phyloP scores from a whole-genome alignment of 2,888 invertebrate species.

The Melikaiella ostensackeni region DNA sequence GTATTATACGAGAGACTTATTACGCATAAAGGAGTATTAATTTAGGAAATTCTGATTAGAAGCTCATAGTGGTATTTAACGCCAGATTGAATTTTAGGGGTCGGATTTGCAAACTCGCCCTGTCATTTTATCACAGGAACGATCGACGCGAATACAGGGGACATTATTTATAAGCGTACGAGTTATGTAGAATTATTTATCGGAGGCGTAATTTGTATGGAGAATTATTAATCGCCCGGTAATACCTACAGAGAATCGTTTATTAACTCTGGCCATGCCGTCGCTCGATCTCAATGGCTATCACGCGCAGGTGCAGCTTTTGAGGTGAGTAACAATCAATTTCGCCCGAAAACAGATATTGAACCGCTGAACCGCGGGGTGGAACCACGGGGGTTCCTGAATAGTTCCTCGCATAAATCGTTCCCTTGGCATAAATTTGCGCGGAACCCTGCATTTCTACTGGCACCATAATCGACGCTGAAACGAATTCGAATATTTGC shows the following conservation, averaged over 20 bases:
- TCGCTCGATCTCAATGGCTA: slow-evolving; percentile 31
- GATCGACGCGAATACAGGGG: slow-evolving; percentile 1
- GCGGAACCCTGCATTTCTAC: slow-evolving; percentile 6
- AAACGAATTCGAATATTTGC: slow-evolving; percentile 32
- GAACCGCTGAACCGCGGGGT: slow-evolving; percentile 29
- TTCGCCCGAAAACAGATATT: slow-evolving; percentile 34
- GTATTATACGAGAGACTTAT: no score
- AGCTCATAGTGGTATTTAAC: neutral
- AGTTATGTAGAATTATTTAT: slow-evolving; percentile 24
- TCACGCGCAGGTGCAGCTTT: slow-evolving; percentile 37
- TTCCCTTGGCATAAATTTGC: slow-evolving; percentile 20
- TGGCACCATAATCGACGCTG: slow-evolving; percentile 22
- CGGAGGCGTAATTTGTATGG: slow-evolving; percentile 41
- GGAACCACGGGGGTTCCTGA: slow-evolving; percentile 25
- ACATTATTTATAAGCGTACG: slow-evolving; percentile 11
- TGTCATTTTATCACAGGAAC: neutral
- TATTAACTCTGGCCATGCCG: slow-evolving; percentile 43
- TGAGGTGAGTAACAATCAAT: slow-evolving; percentile 36
- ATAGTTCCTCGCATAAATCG: slow-evolving; percentile 29
- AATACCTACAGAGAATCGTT: slow-evolving; percentile 47
- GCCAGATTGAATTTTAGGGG: neutral
- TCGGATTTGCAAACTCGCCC: neutral
- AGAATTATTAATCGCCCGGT: slow-evolving; percentile 51
- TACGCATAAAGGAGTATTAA: no score
- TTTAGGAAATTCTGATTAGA: no score